A percentile compares a stretch with the other conserved stretches of the same genome.
These are phyloP conservation scores for Luehdorfia chinensis DNA, from an alignment of 1,140 invertebrate species.

Conservation along the genomic window DNA sequence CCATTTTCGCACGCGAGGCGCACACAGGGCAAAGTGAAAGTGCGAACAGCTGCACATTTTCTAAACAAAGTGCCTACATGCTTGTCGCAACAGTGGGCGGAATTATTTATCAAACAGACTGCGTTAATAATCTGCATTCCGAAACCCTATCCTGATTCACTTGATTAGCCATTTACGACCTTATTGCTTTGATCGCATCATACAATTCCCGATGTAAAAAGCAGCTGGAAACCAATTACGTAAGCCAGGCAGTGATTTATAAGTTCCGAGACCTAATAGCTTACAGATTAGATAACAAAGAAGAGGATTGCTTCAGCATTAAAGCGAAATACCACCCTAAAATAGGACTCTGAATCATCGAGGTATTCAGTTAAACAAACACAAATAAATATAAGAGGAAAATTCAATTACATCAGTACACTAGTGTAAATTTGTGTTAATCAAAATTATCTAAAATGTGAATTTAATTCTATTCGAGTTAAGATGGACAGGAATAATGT, in stretches of 20 bases:
- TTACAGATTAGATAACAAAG: constrained; percentile 11
- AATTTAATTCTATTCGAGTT: too few relatives aligned
- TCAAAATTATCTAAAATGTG: too few relatives aligned
- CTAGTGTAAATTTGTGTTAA: too few relatives aligned
- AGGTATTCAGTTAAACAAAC: too few relatives aligned
- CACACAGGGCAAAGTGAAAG: constrained; percentile 56
- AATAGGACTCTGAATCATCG: too few relatives aligned
- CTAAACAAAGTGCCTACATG: constrained; percentile 4
- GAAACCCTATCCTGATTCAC: neutral
- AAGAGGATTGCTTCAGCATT: constrained; percentile 8
- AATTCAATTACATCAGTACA: too few relatives aligned
- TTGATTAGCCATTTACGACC: constrained; percentile 1
- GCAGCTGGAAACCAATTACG: neutral
- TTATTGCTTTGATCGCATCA: neutral
- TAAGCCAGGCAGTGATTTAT: constrained; percentile 11
- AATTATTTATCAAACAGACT: constrained; percentile 29
- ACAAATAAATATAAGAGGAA: too few relatives aligned
- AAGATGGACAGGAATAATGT: too few relatives aligned
- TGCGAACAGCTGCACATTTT: constrained; percentile 38
- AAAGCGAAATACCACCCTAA: neutral
- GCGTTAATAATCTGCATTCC: constrained; percentile 18
- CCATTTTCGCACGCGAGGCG: constrained; percentile 37
- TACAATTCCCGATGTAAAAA: neutral
- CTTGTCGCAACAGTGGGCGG: constrained; percentile 32
- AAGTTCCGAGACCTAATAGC: constrained; percentile 10